Evolutionary conservation across 2,113 vertebrate species (phyloP).

Genomic region (Siphamia tubifer): DNA sequence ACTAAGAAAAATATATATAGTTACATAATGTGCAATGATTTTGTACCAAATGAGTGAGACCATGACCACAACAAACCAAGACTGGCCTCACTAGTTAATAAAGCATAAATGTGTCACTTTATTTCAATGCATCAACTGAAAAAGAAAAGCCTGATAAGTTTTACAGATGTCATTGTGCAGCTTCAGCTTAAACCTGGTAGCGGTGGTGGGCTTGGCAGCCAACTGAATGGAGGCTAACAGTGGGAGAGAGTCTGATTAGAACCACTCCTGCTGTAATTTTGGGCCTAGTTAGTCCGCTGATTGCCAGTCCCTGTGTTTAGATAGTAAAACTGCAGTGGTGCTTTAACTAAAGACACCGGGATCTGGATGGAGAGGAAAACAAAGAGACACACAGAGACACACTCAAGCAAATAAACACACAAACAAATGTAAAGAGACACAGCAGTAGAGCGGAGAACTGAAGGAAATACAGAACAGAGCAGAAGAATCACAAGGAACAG

Average conservation of each 20-base stretch:
- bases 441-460: not conserved
- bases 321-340: slow-evolving; percentile 74
- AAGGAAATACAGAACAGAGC: too few relatives aligned
- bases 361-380: slow-evolving; percentile 24
- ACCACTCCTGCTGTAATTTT: slow-evolving; percentile 67
- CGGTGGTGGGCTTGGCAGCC: slow-evolving; percentile 47
- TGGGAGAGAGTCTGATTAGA: slow-evolving; percentile 61
- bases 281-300: slow-evolving; percentile 73
- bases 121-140: not conserved
- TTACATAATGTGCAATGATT: too few relatives aligned
- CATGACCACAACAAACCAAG: too few relatives aligned
- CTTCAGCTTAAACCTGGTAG: slow-evolving; percentile 41
- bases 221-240: slow-evolving; percentile 31
- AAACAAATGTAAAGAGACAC: not conserved
- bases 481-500: too few relatives aligned
- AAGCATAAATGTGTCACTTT: too few relatives aligned
- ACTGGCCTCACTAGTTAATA: too few relatives aligned
- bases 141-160: slow-evolving; percentile 24
- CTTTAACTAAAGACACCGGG: slow-evolving; percentile 73
- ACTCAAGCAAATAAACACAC: slow-evolving; percentile 17
- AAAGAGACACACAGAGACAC: slow-evolving; percentile 12
- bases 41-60: too few relatives aligned
- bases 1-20: too few relatives aligned
- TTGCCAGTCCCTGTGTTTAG: slow-evolving; percentile 75
- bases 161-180: slow-evolving; percentile 33